phyloP scores from a whole-genome alignment of 2,888 invertebrate species.

The Macropis europaea region DNA sequence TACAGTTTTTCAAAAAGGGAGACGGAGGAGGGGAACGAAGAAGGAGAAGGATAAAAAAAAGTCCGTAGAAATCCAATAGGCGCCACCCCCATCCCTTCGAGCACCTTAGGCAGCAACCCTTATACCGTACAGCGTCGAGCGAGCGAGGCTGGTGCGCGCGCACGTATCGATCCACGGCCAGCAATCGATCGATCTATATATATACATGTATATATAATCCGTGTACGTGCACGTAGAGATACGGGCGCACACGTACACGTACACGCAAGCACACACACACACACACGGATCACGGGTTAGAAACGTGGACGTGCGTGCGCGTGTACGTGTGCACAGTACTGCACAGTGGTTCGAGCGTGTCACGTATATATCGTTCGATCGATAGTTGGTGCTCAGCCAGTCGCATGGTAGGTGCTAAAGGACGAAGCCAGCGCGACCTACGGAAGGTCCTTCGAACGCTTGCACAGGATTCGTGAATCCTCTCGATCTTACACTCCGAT shows the following conservation, averaged over 20 bases:
- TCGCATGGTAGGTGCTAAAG: constrained; percentile 52
- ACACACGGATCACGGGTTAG: constrained; percentile 31
- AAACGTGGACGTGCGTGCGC: constrained; percentile 22
- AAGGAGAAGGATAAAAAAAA: constrained; percentile 13
- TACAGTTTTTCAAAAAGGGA: constrained; percentile 31
- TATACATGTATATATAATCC: constrained; percentile 31
- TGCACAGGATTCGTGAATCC: constrained; percentile 21
- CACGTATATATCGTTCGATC: constrained; percentile 57
- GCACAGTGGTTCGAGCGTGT: constrained; percentile 33
- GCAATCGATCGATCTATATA: constrained; percentile 62
- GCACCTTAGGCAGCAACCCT: constrained; percentile 49
- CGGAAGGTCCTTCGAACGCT: constrained; percentile 38
- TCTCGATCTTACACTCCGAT: constrained; percentile 44
- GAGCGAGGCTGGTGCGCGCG: constrained; percentile 53
- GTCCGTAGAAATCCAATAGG: constrained; percentile 49
- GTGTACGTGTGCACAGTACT: not conserved
- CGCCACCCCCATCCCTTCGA: constrained; percentile 35
- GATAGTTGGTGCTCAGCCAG: constrained; percentile 57
- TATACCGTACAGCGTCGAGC: constrained; percentile 35
- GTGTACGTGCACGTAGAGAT: constrained; percentile 14
- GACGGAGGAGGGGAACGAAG: not conserved
- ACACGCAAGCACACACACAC: not conserved
- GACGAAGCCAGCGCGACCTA: constrained; percentile 45
- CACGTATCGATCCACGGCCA: constrained; percentile 58
- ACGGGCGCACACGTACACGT: constrained; percentile 15